Conservation (phyloP, 2,797 vertebrate species). For the Linurgus olivaceus region DNA sequence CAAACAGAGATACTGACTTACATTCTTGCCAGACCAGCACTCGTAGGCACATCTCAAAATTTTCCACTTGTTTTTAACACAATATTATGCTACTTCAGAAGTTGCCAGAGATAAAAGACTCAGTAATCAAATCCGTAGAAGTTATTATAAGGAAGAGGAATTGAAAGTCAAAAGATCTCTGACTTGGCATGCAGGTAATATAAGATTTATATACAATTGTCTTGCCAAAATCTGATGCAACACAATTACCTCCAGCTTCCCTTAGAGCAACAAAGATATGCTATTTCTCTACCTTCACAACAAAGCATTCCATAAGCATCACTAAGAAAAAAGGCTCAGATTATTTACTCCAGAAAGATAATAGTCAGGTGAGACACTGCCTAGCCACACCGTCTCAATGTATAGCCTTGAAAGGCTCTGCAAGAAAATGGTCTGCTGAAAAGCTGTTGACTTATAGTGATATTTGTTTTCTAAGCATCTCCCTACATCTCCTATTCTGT, state of each 20-base stretch:
- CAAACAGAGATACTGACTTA: not conserved
- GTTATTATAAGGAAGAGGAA: not conserved
- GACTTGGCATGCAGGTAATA: not conserved
- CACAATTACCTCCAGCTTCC: not conserved
- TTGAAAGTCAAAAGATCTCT: not conserved
- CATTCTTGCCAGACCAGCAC: not conserved
- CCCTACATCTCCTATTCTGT: not conserved
- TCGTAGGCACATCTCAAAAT: not conserved
- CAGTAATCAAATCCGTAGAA: not conserved
- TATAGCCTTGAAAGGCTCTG: not conserved
- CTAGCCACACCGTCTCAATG: not conserved
- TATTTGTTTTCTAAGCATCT: not conserved
- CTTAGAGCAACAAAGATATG: not conserved
- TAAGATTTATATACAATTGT: fast-evolving
- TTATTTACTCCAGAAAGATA: not conserved
- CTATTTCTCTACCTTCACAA: not conserved
- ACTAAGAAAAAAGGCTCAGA: not conserved
- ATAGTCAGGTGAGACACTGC: not conserved
- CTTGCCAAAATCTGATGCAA: not conserved
- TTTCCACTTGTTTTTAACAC: not conserved
- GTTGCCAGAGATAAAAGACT: not conserved
- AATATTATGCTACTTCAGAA: not conserved
- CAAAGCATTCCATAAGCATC: not conserved
- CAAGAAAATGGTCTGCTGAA: not conserved
- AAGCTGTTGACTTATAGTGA: not conserved